Conservation (phyloP, 2,113 vertebrate genomes). For the Chroicocephalus ridibundus region DNA sequence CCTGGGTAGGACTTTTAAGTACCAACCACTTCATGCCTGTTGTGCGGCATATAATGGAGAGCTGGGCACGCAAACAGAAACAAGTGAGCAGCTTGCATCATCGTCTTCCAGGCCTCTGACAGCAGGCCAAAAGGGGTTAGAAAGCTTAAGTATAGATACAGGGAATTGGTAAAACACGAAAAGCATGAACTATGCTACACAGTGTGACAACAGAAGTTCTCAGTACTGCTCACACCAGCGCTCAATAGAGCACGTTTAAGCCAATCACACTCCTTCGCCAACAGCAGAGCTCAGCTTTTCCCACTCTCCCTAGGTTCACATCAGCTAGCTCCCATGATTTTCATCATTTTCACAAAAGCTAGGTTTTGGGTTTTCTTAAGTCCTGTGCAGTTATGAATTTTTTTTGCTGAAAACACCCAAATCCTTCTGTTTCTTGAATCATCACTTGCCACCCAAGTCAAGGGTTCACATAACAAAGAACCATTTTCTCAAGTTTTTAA, state of each 20-base stretch:
- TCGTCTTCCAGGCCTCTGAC: neutral
- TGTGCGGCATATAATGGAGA: neutral
- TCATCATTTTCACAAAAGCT: neutral
- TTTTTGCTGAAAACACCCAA: neutral
- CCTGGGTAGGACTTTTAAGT: neutral
- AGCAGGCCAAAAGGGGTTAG: neutral
- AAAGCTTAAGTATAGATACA: neutral
- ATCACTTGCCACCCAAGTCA: neutral
- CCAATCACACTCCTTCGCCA: neutral
- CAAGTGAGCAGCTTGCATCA: neutral
- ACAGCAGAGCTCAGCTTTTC: neutral
- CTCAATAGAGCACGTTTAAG: neutral
- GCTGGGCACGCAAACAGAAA: neutral
- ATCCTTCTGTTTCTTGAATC: neutral
- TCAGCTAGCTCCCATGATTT: neutral
- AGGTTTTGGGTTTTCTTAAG: neutral
- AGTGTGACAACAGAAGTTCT: neutral
- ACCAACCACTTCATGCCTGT: neutral
- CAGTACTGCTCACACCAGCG: rapidly evolving
- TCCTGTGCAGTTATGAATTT: rapidly evolving
- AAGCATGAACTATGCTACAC: neutral
- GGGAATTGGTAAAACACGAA: neutral
- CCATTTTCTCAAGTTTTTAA: neutral
- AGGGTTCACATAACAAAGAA: neutral
- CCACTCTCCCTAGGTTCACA: neutral